These are phyloP conservation scores for Trematomus loennbergii DNA, from an alignment of 2,113 vertebrate genomes.

Conservation along the genomic window DNA sequence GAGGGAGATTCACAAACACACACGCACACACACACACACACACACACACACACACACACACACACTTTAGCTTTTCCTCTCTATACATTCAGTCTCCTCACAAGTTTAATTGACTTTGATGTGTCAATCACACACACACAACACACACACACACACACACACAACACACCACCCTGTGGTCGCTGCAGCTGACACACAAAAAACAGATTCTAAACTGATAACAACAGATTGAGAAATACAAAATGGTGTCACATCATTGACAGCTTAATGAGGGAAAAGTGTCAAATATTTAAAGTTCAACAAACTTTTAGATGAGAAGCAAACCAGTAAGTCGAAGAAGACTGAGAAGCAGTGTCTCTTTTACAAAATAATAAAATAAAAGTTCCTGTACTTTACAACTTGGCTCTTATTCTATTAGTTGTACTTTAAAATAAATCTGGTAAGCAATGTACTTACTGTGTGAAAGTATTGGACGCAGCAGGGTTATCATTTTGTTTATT, in stretches of 20 bases:
- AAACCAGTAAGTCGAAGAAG: not conserved
- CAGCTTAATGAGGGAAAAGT: not conserved
- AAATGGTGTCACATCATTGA: not conserved
- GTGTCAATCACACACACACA: too few species aligned
- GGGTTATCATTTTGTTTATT: constrained; percentile 26
- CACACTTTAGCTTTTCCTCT: too few species aligned
- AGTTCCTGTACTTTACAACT: too few species aligned
- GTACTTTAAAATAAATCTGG: too few species aligned
- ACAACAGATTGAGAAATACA: not conserved
- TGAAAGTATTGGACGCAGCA: too few species aligned
- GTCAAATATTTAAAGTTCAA: not conserved
- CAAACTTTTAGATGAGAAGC: not conserved
- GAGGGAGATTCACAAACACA: not conserved
- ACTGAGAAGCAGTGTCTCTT: not conserved
- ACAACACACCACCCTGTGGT: too few species aligned
- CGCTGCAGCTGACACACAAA: not conserved
- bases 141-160: too few species aligned
- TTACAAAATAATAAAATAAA: not conserved
- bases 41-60: too few species aligned
- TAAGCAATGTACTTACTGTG: too few species aligned
- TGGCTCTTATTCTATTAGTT: too few species aligned
- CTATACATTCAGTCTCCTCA: too few species aligned
- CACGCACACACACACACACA: constrained; percentile 4
- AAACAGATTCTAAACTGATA: not conserved
- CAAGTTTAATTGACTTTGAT: too few species aligned